Percentiles rank a stretch among this genome's conserved stretches.
These are phyloP conservation scores for Tiphia femorata DNA, from an alignment of 2,888 invertebrate species.

Conservation along the genomic window DNA sequence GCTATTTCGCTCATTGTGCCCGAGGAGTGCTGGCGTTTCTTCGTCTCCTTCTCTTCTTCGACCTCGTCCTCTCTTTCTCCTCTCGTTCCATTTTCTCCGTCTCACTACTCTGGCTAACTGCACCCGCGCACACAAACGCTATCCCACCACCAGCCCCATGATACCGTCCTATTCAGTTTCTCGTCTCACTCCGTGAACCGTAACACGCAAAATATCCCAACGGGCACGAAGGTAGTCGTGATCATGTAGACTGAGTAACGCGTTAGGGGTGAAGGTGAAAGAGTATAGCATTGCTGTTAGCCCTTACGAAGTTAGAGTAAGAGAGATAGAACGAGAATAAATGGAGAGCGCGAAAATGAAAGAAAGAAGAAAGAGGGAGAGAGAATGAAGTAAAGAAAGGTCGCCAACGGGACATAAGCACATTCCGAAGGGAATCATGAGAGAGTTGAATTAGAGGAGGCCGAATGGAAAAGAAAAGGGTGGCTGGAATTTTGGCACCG, in stretches of 20 bases:
- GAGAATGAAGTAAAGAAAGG: background rate
- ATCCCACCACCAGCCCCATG: too few relatives aligned
- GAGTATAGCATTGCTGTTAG: constrained; percentile 33
- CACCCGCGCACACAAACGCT: too few relatives aligned
- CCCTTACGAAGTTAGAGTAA: too few relatives aligned
- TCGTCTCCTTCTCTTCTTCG: background rate
- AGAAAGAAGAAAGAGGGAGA: background rate
- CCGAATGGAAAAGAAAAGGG: background rate
- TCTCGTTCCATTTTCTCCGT: too few relatives aligned
- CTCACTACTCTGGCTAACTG: too few relatives aligned
- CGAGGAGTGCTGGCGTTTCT: background rate
- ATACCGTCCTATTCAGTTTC: constrained; percentile 20
- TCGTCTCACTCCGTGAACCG: constrained; percentile 45
- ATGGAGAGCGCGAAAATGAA: background rate
- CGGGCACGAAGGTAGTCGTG: constrained; percentile 10
- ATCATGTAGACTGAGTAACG: too few relatives aligned
- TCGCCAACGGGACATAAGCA: background rate
- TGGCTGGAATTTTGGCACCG: background rate
- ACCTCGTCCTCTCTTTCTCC: background rate
- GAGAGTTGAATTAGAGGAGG: background rate
- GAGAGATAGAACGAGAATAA: constrained; percentile 8
- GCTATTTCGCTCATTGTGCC: constrained; percentile 12
- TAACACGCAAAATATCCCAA: constrained; percentile 39
- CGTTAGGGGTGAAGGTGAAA: too few relatives aligned
- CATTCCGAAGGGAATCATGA: background rate